Evolutionary conservation across 2,888 invertebrate genomes (phyloP).

Genomic region (Iselma pallidipennis): DNA sequence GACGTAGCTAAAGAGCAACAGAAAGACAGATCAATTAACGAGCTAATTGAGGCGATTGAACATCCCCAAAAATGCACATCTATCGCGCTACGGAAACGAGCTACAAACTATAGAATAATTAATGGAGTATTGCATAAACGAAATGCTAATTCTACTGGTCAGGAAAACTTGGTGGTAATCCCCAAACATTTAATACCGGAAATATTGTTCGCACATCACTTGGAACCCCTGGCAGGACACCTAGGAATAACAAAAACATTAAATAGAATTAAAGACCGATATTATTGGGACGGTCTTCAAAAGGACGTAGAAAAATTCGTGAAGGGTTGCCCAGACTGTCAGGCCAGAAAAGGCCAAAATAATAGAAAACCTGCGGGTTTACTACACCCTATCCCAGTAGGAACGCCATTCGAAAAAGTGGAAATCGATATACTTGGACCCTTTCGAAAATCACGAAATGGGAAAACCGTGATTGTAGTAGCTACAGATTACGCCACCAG

Average conservation of each 20-base stretch:
- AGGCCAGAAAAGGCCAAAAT: slow-evolving; percentile 14
- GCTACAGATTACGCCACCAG: slow-evolving; percentile 37
- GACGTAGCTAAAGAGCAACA: slow-evolving; percentile 23
- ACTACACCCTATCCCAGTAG: neutral
- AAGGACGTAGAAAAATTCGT: slow-evolving; percentile 22
- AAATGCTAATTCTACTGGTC: slow-evolving; percentile 11
- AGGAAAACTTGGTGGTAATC: slow-evolving; percentile 29
- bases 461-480: slow-evolving; percentile 35
- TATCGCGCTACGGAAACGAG: slow-evolving; percentile 23
- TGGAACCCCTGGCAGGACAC: slow-evolving; percentile 28
- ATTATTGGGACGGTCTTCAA: slow-evolving; percentile 18
- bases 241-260: slow-evolving; percentile 28
- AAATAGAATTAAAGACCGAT: slow-evolving; percentile 11
- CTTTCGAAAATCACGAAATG: slow-evolving; percentile 26
- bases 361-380: slow-evolving; percentile 15
- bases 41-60: slow-evolving; percentile 20
- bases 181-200: slow-evolving; percentile 23
- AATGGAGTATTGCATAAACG: slow-evolving; percentile 25
- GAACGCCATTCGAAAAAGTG: slow-evolving; percentile 23
- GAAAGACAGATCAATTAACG: slow-evolving; percentile 12
- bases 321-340: slow-evolving; percentile 22
- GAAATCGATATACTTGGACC: slow-evolving; percentile 35
- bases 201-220: slow-evolving; percentile 28
- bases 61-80: slow-evolving; percentile 10
- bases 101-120: slow-evolving; percentile 24